Percentiles rank a stretch among this genome's conserved stretches.
Evolutionary conservation across 2,113 vertebrate genomes (phyloP).

Genomic region (Capra hircus): DNA sequence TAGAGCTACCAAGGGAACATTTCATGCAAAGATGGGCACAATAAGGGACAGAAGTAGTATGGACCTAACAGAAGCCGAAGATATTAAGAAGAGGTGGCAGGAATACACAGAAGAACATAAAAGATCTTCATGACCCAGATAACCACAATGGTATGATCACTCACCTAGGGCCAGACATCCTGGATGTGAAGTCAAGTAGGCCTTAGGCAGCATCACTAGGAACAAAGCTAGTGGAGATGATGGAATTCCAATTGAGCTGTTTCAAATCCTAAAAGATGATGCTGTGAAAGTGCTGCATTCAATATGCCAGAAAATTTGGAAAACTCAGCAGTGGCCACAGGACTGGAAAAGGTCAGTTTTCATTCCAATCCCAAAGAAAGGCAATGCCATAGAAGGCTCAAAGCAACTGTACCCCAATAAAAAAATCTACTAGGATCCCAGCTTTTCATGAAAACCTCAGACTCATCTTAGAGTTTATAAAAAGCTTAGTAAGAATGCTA

Average conservation of each 20-base stretch:
- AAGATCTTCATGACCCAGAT: not conserved
- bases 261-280: not conserved
- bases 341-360: not conserved
- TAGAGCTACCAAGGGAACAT: not conserved
- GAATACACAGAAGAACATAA: not conserved
- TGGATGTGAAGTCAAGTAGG: not conserved
- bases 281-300: not conserved
- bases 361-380: not conserved
- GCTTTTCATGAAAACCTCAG: not conserved
- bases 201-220: not conserved
- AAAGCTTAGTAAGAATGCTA: not conserved
- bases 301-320: not conserved
- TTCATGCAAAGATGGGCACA: not conserved
- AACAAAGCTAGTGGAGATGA: not conserved
- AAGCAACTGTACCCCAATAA: not conserved
- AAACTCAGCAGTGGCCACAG: not conserved
- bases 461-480: not conserved
- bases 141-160: not conserved
- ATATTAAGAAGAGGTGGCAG: not conserved
- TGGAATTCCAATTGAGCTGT: not conserved
- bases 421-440: not conserved
- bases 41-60: not conserved
- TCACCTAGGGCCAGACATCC: not conserved
- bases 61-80: not conserved
- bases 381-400: not conserved